Base-by-base conservation (phyloP, 2,888 invertebrate species). In the Erebia aethiops region DNA sequence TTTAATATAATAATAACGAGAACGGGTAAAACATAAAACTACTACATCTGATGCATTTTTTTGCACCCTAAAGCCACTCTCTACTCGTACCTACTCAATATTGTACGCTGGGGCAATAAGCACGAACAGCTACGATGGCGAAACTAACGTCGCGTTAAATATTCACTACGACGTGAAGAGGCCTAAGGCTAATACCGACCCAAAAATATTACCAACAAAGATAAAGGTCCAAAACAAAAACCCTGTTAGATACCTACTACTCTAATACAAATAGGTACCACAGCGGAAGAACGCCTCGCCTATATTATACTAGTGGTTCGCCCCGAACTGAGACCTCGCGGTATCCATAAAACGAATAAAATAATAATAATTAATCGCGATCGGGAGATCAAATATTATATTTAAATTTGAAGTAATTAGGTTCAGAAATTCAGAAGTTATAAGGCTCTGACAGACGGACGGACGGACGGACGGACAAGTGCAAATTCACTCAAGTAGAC, bases 111-210 rank as follows among this genome's bases (percentile, higher is more conserved):
- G 2, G 62, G 49, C 62, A 62, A 49, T 62, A 49, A 46, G 49
- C 21, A 62, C 62, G 62, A 26, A 49, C 61, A 21, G 46, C 62
- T 21, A 21, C 49, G 46, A 14, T 49, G 62, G 21, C 62, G 62
- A 49, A 62, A 62, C 62, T 62, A 62, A 61, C 61, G 43, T 2
- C 49, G 62, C 49, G 62, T 62, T 49, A 62, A 62, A 62, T 62
- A 62, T 62, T 46, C 62, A 62, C 61, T 16, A 21, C 7, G 46
- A 61, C 46, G 43, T 11, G 13, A 46, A 11, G 26, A 54, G 61
- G 43, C 61, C 46, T 46, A 35, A 35, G 7, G 35, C 35, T 8
- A 46, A 46, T 49, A 62, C 49, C 14, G 49, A 21, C 13, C 49
- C 62, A 49, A 62, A 46, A 49, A 62, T 26, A 18, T 54, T 16